These are phyloP conservation scores for Oreamnos americanus DNA, from an alignment of 2,113 vertebrate genomes.

Conservation along the genomic window DNA sequence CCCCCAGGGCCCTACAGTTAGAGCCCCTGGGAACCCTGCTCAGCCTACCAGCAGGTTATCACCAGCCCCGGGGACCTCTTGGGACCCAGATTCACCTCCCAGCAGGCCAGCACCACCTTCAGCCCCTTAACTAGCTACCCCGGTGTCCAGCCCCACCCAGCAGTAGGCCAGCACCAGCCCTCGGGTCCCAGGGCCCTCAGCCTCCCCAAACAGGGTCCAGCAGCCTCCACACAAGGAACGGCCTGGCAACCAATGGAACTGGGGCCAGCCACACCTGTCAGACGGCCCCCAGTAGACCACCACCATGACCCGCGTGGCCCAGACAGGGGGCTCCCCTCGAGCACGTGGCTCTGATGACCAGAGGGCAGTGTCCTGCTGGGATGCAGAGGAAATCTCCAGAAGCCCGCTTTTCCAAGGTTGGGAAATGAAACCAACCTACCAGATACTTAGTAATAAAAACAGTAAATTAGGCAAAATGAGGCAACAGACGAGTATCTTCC, in stretches of 20 bases:
- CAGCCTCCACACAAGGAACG: neutral
- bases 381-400: neutral
- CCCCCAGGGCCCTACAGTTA: neutral
- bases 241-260: neutral
- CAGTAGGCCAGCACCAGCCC: neutral
- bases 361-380: neutral
- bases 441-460: neutral
- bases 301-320: rapidly evolving
- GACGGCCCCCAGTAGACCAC: neutral
- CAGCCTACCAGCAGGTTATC: neutral
- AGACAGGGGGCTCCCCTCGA: neutral
- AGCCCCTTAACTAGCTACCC: neutral
- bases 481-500: neutral
- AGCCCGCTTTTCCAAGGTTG: neutral
- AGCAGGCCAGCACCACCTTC: neutral
- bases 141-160: neutral
- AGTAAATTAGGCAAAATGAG: neutral
- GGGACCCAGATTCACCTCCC: neutral
- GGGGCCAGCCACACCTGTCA: neutral
- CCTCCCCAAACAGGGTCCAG: neutral
- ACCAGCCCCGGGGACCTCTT: neutral
- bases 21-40: neutral
- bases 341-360: neutral
- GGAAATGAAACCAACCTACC: neutral
- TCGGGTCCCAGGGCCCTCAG: neutral